These are phyloP conservation scores for Thamnophis sirtalis DNA, from an alignment of 2,113 vertebrate genomes.

Conservation along the genomic window DNA sequence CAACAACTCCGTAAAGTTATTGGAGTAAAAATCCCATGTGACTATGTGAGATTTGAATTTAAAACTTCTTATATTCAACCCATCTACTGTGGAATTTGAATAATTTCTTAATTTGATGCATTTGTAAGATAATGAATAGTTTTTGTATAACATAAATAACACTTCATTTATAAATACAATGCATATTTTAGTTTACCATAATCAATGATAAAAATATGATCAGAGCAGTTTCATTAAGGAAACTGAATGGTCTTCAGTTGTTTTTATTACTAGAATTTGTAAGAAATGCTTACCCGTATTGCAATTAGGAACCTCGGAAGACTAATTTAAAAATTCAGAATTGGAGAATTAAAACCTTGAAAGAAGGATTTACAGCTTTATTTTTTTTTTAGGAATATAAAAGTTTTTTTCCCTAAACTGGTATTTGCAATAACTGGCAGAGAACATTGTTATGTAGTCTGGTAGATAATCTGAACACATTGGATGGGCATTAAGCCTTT, in stretches of 20 bases:
- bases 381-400: not conserved
- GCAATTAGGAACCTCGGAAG: not conserved
- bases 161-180: not conserved
- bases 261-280: not conserved
- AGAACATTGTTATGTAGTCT: not conserved
- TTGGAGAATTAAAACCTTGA: not conserved
- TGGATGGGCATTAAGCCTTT: not conserved
- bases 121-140: not conserved
- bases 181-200: not conserved
- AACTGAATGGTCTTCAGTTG: not conserved
- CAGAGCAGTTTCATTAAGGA: not conserved
- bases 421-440: not conserved
- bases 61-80: not conserved
- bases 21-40: not conserved
- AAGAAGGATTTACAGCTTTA: not conserved
- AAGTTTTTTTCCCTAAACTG: not conserved
- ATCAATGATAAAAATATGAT: not conserved
- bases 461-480: not conserved
- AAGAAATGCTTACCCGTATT: not conserved
- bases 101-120: not conserved
- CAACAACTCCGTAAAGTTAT: not conserved
- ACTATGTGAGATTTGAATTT: not conserved
- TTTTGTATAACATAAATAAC: not conserved
- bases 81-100: not conserved
- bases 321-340: not conserved